Percentiles rank a stretch among this genome's conserved stretches.
These are phyloP conservation scores for Chelon auratus DNA, from an alignment of 2,797 vertebrate species.

Conservation along the genomic window DNA sequence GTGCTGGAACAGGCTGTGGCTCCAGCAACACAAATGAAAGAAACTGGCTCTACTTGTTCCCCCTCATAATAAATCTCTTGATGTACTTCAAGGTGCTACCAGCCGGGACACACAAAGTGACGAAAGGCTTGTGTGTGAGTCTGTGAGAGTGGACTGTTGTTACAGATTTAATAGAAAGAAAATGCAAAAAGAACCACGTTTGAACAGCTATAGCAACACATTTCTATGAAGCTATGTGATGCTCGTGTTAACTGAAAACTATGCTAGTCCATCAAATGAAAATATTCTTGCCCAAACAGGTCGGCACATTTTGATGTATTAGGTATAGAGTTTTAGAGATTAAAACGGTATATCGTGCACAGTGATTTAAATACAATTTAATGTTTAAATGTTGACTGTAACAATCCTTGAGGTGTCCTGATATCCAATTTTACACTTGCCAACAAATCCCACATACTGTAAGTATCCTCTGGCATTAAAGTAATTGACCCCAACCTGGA, in stretches of 20 bases:
- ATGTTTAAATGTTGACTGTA: constrained; percentile 6
- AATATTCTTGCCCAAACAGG: neutral
- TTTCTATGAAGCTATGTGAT: neutral
- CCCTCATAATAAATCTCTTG: constrained; percentile 34
- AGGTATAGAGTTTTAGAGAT: neutral
- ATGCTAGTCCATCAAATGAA: neutral
- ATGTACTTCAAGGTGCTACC: constrained; percentile 20
- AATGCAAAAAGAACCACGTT: constrained; percentile 7
- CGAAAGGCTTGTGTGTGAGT: neutral
- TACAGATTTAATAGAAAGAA: constrained; percentile 21
- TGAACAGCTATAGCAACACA: neutral
- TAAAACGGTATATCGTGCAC: neutral
- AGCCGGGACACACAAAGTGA: constrained; percentile 9
- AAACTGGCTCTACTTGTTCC: constrained; percentile 44
- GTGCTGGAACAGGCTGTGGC: constrained; percentile 20
- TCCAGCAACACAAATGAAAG: constrained; percentile 33
- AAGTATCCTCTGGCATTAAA: constrained; percentile 4
- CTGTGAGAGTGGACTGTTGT: neutral
- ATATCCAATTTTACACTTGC: constrained; percentile 11
- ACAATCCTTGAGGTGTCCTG: neutral
- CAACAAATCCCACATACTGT: constrained; percentile 9
- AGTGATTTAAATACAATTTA: constrained; percentile 14
- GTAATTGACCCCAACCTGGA: neutral
- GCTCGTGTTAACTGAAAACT: neutral
- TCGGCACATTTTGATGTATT: neutral